Evolutionary conservation across 2,113 vertebrate species (phyloP).

Genomic region (Caranx ignobilis): DNA sequence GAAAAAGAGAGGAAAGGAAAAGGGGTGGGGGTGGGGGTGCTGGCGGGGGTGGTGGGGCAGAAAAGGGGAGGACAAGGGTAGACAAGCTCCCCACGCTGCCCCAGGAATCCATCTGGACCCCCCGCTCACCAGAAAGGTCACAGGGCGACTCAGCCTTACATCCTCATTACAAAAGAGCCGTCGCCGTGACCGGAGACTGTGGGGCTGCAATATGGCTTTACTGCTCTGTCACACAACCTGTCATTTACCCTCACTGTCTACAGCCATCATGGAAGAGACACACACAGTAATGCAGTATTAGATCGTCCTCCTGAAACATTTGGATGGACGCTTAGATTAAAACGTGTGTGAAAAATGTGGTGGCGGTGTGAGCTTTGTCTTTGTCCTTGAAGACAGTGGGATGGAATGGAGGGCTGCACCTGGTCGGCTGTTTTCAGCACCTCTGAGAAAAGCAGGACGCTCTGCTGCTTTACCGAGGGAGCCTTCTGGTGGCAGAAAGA

Average conservation of each 20-base stretch:
- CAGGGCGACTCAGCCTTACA: constrained; percentile 69
- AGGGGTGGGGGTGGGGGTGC: neutral
- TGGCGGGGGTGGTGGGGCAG: neutral
- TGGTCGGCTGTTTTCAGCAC: constrained; percentile 68
- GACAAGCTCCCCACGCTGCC: constrained; percentile 50
- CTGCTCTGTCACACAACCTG: constrained; percentile 64
- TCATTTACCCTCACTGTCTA: constrained; percentile 62
- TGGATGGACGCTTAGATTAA: constrained; percentile 50
- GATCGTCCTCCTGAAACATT: constrained; percentile 33
- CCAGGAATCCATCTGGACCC: constrained; percentile 76
- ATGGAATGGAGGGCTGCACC: constrained; percentile 75
- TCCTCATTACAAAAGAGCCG: constrained; percentile 74
- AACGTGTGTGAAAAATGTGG: constrained; percentile 39
- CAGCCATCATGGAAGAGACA: constrained; percentile 51
- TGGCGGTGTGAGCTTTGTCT: constrained; percentile 59
- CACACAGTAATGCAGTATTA: constrained; percentile 23
- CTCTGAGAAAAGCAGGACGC: constrained; percentile 55
- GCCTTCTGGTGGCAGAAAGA: constrained; percentile 81
- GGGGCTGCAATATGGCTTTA: constrained; percentile 62
- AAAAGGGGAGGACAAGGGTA: constrained; percentile 39
- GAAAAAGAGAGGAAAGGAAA: constrained; percentile 57
- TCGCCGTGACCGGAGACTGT: constrained; percentile 56
- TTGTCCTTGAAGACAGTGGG: constrained; percentile 78
- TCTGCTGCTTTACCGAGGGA: constrained; percentile 77
- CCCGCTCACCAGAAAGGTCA: constrained; percentile 74